phyloP scores from a whole-genome alignment of 2,888 invertebrate species.

The Andrena bicolor region DNA sequence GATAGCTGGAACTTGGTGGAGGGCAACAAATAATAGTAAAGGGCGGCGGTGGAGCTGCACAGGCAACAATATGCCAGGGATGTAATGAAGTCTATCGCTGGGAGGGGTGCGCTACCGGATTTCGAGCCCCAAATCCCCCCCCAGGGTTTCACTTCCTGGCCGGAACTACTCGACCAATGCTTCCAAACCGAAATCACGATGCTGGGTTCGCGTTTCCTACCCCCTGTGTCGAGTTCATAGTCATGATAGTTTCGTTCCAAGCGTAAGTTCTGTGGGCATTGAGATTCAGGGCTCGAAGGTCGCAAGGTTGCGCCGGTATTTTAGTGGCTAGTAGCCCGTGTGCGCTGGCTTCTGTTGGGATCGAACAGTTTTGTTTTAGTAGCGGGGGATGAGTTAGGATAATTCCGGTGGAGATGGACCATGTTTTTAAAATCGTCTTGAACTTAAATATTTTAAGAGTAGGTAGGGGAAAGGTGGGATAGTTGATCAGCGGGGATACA shows the following conservation, averaged over 20 bases:
- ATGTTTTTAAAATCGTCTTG: too few species aligned
- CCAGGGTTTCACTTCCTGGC: slow-evolving; percentile 67
- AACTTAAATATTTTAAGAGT: too few species aligned
- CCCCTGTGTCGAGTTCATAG: slow-evolving; percentile 48
- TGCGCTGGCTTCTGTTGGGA: neutral
- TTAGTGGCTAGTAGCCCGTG: neutral
- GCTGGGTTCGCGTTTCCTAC: slow-evolving; percentile 67
- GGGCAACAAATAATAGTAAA: slow-evolving; percentile 12
- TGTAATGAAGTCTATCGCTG: slow-evolving; percentile 69
- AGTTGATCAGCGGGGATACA: too few species aligned
- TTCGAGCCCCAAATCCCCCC: slow-evolving; percentile 43
- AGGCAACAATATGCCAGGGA: slow-evolving; percentile 62
- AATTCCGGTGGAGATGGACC: too few species aligned
- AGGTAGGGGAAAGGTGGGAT: too few species aligned
- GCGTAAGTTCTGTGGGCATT: slow-evolving; percentile 2
- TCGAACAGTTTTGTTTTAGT: neutral
- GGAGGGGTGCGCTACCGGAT: slow-evolving; percentile 34
- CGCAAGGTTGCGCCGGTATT: neutral
- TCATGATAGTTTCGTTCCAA: slow-evolving; percentile 19
- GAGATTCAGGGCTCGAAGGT: slow-evolving; percentile 31
- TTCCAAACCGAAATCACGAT: slow-evolving; percentile 71
- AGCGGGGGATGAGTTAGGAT: too few species aligned
- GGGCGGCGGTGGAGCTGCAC: slow-evolving; percentile 8
- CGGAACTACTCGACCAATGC: slow-evolving; percentile 70
- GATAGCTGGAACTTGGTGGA: slow-evolving; percentile 1